Base-by-base conservation (phyloP, 2,113 vertebrate species). In the Grantiella picta region DNA sequence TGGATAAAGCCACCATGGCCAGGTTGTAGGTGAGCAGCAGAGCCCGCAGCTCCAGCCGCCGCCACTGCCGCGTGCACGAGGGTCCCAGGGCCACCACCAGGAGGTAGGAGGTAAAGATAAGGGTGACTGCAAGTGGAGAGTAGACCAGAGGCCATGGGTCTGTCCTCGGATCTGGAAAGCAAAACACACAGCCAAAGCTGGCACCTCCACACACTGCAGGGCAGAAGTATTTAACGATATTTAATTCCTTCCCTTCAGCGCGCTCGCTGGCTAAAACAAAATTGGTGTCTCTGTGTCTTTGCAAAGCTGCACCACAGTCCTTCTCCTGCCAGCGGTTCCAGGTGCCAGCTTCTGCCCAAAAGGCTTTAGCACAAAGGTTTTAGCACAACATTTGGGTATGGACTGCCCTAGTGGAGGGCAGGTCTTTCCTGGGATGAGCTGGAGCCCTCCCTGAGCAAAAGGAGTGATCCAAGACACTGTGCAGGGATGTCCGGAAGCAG, bases 91-190 rank as follows among this genome's bases (percentile, higher is more conserved):
- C 96, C 84, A 98, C 86, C 20, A 97, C 9, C 10, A 93, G 47
- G 28, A 98, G 97, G 81, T 91, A 98, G 54, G 82, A 52, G 44
- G 93, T 86, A 76, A 98, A 97, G 47, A 98, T 87, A 72, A 98
- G 47, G 0, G 38, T 42, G 63, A 98, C 89, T 1, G 97, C 97
- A 56, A 98, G 36, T 1, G 98, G 97, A 15, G 97, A 98, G 86
- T 92, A 95, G 28, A 98, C 97, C 85, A 98, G 95, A 27, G 96
- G 91, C 98, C 98, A 98, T 0, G 91, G 95, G 52, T 98, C 98
- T 0, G 97, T 98, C 94, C 98, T 98, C 36, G 97, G 97, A 87
- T 98, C 98, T 98, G 72, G 83, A 78, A 85, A 73, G 27, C 8
- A 94, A 94, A 95, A 42, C 29, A 69, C 15, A 16, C 2, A 73